A percentile compares a stretch with the other conserved stretches of the same genome.
Conservation (phyloP, 2,113 vertebrate genomes). For the Cacatua alba region DNA sequence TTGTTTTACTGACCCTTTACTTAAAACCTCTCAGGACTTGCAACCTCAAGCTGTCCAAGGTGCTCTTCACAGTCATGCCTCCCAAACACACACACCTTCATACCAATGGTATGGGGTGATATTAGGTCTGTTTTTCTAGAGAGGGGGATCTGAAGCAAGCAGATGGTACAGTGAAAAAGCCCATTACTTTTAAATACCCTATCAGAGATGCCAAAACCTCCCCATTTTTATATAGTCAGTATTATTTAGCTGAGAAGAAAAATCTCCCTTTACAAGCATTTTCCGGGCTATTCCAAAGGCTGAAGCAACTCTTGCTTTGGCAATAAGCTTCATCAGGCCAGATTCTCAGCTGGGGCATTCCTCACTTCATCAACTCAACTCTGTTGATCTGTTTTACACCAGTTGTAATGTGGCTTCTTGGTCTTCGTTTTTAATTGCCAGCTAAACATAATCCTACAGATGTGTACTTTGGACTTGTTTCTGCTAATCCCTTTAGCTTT, state of each 20-base stretch:
- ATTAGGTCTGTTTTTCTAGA: not conserved
- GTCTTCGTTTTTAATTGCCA: not conserved
- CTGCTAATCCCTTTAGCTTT: not conserved
- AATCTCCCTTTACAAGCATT: not conserved
- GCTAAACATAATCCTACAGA: not conserved
- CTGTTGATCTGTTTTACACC: not conserved
- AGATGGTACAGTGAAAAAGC: not conserved
- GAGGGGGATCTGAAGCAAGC: not conserved
- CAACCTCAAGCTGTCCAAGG: not conserved
- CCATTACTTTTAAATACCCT: not conserved
- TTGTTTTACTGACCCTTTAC: not conserved
- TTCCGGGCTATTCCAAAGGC: not conserved
- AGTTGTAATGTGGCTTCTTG: not conserved
- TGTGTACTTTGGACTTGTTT: not conserved
- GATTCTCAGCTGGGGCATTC: not conserved
- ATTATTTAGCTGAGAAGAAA: not conserved
- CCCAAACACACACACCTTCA: not conserved
- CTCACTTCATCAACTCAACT: not conserved
- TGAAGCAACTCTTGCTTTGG: not conserved
- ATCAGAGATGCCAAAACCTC: not conserved
- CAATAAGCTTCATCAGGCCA: not conserved
- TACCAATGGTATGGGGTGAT: no score
- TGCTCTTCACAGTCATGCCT: not conserved
- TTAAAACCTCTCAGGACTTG: not conserved
- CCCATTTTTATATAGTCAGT: not conserved